phyloP scores from a whole-genome alignment of 2,888 invertebrate species.

The Andrena hattorfiana region DNA sequence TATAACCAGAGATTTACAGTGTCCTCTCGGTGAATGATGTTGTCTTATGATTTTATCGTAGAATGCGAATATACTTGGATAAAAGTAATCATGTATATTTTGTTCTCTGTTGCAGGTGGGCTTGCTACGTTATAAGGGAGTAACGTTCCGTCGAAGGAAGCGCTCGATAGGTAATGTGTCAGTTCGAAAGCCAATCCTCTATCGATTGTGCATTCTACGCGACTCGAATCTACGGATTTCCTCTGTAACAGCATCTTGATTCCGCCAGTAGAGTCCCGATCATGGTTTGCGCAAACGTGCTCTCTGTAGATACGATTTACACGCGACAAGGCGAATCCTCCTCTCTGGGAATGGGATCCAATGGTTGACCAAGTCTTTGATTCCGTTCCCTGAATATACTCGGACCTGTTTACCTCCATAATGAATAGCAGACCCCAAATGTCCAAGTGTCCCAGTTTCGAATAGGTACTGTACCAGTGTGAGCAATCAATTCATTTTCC shows the following conservation, averaged over 20 bases:
- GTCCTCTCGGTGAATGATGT: no score
- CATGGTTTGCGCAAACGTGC: conserved; percentile 52
- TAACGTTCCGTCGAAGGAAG: not conserved
- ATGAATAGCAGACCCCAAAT: not conserved
- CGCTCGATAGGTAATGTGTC: conserved; percentile 24
- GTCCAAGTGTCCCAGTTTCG: no score
- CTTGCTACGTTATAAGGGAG: not conserved
- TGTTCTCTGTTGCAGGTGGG: conserved; percentile 55
- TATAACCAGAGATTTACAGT: no score
- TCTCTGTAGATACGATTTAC: conserved; percentile 72
- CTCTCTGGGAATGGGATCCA: not conserved
- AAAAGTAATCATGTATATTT: not conserved
- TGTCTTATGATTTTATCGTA: no score
- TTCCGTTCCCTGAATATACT: conserved; percentile 32
- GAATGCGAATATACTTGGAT: not conserved
- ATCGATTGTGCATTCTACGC: conserved; percentile 35
- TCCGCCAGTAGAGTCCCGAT: conserved; percentile 55
- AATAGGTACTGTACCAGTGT: no score
- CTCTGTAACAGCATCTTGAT: conserved; percentile 51
- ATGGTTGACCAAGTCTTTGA: conserved; percentile 44
- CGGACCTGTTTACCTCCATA: conserved; percentile 15
- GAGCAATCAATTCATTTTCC: no score
- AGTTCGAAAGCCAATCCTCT: conserved; percentile 10
- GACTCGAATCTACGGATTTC: conserved; percentile 38
- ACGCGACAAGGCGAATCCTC: conserved; percentile 71